Conservation (phyloP, 2,888 invertebrate species). For the Macrosiphum euphorbiae region DNA sequence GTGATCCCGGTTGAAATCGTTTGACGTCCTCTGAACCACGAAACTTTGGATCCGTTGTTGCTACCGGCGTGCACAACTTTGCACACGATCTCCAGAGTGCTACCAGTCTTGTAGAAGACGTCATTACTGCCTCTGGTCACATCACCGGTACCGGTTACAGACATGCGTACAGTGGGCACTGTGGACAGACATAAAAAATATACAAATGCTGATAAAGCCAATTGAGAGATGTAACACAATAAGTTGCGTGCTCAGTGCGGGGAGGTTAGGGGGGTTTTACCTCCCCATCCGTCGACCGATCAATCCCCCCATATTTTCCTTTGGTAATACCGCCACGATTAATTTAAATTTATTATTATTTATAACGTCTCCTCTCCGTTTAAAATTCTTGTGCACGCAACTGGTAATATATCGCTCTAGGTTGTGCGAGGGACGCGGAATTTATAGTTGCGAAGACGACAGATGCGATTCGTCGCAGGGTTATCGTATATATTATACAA, state of each 20-base stretch:
- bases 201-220: neutral
- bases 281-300: too few species aligned
- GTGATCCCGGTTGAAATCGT: slow-evolving; percentile 47
- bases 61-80: slow-evolving; percentile 50
- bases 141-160: slow-evolving; percentile 56
- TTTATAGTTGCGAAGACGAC: neutral
- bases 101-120: slow-evolving; percentile 56
- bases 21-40: slow-evolving; percentile 57
- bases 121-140: slow-evolving; percentile 53
- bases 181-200: neutral
- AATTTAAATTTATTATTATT: too few species aligned
- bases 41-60: slow-evolving; percentile 60
- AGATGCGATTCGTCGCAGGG: neutral
- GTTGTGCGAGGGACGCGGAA: neutral
- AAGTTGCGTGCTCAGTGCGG: too few species aligned
- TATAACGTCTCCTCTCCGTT: too few species aligned
- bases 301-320: too few species aligned
- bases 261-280: too few species aligned
- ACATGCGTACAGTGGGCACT: slow-evolving; percentile 59
- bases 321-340: too few species aligned
- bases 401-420: neutral
- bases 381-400: too few species aligned
- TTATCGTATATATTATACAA: neutral
- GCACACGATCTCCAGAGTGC: slow-evolving; percentile 62
- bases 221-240: too few species aligned